A percentile compares a stretch with the other conserved stretches of the same genome.
phyloP scores from a whole-genome alignment of 1,140 invertebrate genomes.

The Samia ricini region DNA sequence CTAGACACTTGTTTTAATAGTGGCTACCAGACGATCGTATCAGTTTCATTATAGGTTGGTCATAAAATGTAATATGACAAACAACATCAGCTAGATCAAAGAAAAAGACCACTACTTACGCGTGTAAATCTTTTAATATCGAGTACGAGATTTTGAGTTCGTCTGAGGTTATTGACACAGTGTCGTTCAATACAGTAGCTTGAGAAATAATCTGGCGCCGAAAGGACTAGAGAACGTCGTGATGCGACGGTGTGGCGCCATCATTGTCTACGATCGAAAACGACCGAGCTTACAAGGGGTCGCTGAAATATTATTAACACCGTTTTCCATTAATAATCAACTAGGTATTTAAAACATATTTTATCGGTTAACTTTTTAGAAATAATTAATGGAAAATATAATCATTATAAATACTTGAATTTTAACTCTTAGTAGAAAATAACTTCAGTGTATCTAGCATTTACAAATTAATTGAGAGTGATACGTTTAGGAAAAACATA shows the following conservation, averaged over 20 bases:
- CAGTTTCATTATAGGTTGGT: not conserved
- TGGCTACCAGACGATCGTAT: not conserved
- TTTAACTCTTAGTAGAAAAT: no score
- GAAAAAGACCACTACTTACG: not conserved
- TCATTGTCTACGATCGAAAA: not conserved
- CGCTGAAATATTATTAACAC: not conserved
- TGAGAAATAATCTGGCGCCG: conserved; percentile 36
- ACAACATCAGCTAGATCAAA: not conserved
- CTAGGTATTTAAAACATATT: not conserved
- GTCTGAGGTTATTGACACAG: conserved; percentile 19
- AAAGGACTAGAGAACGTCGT: conserved; percentile 25
- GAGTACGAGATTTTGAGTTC: conserved; percentile 15
- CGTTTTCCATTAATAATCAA: not conserved
- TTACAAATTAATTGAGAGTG: no score
- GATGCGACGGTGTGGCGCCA: conserved; percentile 39
- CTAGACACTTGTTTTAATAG: not conserved
- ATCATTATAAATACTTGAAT: no score
- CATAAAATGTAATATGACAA: not conserved
- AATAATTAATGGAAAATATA: no score
- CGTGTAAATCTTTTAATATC: not conserved
- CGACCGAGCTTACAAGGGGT: not conserved
- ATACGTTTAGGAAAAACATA: no score
- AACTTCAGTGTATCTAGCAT: no score
- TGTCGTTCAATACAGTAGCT: conserved; percentile 17
- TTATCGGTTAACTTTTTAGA: not conserved